Percentiles rank a stretch among this genome's conserved stretches.
These are phyloP conservation scores for Heteromurus nitidus DNA, from an alignment of 2,888 invertebrate genomes.

Conservation along the genomic window DNA sequence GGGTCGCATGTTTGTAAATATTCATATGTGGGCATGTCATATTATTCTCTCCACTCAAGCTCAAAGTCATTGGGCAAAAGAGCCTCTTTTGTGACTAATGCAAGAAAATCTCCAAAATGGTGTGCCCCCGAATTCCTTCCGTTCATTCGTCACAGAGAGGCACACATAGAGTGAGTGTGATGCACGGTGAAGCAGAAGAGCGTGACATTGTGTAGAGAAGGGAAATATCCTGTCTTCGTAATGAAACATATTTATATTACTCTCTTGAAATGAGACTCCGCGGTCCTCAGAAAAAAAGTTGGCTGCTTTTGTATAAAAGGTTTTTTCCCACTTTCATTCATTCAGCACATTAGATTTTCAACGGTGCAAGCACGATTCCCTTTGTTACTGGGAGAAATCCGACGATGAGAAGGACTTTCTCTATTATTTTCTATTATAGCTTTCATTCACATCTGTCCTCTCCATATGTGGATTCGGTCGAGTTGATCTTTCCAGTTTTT, in stretches of 20 bases:
- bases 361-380: not conserved
- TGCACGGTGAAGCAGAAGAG: not conserved
- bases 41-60: not conserved
- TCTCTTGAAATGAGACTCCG: not conserved
- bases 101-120: not conserved
- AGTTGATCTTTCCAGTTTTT: too few relatives aligned
- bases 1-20: not conserved
- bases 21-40: not conserved
- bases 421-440: too few relatives aligned
- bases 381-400: too few relatives aligned
- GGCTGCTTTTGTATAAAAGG: not conserved
- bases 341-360: not conserved
- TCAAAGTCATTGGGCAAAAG: not conserved
- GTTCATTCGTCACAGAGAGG: too few relatives aligned
- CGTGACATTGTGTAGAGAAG: not conserved
- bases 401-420: too few relatives aligned
- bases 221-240: not conserved
- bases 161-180: too few relatives aligned
- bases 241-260: constrained; percentile 14
- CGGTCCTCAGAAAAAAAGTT: too few relatives aligned
- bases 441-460: too few relatives aligned
- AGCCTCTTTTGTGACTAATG: not conserved
- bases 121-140: not conserved
- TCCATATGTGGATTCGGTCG: too few relatives aligned
- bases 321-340: not conserved